Evolutionary conservation across 2,888 invertebrate species (phyloP), one percentile per base, ranked within the genome.

Genomic region (Drosophila subsilvestris): DNA sequence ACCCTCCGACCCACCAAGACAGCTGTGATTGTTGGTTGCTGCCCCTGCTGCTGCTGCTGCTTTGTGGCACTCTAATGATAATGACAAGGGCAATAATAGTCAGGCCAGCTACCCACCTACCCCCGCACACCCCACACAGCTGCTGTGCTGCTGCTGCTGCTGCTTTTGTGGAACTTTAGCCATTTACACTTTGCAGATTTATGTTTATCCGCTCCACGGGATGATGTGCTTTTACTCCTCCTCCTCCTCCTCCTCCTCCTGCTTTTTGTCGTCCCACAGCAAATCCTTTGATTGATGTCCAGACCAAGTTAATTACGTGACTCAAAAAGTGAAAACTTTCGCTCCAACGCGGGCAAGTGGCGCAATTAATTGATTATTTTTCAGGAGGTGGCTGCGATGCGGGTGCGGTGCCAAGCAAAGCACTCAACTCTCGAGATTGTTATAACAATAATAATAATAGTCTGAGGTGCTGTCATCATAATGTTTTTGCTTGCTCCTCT

Each of bases 31-130:
- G 74, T 50, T 66, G 67, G 58, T 63, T 65, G 59, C 51, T 78
- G 54, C 67, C 44, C 2, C 22, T 5, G 22, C 22, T 22, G 0
- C 25, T 25, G 5, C 25, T 57, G 55, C 43, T 14, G 32, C 18
- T 50, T 62, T 65, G 57, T 63, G 54, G 32, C 75, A 45, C 61
- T 79, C 77, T 87, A 83, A 85, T 88, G 86, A 88, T 88, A 87
- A 85, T 85, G 88, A 79, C 88, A 85, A 80, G 72, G 75, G 79
- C 74, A 86, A 88, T 86, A 85, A 85, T 83, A 85, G 79, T 75
- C 76, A 75, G 55, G 17, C 48, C 61, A 63, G 22, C 22, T 22
- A n/a, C n/a, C n/a, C 62, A 65, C 58, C 59, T 55, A 57, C 37
- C 44, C 27, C 17, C 48, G 22, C 60, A 18, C 29, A 48, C n/a